Evolutionary conservation across 2,797 vertebrate genomes (phyloP), one percentile per base, ranked within the genome.

Genomic region (Anas flavirostris): DNA sequence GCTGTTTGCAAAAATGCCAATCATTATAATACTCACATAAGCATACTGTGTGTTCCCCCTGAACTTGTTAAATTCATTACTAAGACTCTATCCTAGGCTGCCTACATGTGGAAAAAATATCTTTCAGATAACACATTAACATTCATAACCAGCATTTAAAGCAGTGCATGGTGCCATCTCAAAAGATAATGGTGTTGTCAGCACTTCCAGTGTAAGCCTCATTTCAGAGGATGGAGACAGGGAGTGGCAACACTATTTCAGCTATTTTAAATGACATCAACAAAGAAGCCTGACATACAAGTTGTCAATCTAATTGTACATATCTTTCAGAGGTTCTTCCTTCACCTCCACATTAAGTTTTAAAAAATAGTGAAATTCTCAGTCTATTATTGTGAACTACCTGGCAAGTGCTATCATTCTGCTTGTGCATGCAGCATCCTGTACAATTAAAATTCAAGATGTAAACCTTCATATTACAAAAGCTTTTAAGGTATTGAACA

Each of bases 101-200:
- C 86, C 94, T 96, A 91, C 85, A 80, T 73, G 80, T 86, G 56
- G 91, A 81, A 94, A 92, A 95, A 94, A 95, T 84, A 93, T 70
- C 74, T 64, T 94, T 93, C 83, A 92, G 80, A 93, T 93, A 93
- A 82, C 2, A 12, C 86, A 90, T 96, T 96, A 96, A 95, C 94
- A 94, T 95, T 96, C 91, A 91, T 91, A 94, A 93, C 90, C 72
- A 92, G 91, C 58, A 90, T 90, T 96, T 97, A 92, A 94, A 95
- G 80, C 74, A 68, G 74, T 67, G 88, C 80, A 74, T 52, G 70
- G 77, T 91, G 87, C 37, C 81, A 90, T 93, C 77, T 84, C 90
- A 86, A 79, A 93, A 88, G 77, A 93, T 70, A 72, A 88, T 64
- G 90, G 80, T 95, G 70, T 90, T 93, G 90, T 93, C 90, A 93